phyloP scores from a whole-genome alignment of 2,888 invertebrate genomes.

The Temnothorax ravouxi region DNA sequence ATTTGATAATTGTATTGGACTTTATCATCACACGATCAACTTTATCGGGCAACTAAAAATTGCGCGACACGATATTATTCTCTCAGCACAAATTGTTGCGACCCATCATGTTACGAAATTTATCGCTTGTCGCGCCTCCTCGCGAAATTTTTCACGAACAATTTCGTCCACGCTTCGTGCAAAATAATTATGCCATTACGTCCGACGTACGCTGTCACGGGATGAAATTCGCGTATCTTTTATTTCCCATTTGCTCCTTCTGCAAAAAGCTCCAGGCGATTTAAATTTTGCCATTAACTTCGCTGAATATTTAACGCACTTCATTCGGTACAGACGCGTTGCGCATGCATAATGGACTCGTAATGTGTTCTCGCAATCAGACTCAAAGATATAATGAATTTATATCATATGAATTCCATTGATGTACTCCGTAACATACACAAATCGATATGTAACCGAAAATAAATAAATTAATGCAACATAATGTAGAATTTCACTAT shows the following conservation, averaged over 20 bases:
- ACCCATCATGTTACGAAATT: constrained; percentile 42
- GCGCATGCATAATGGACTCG: constrained; percentile 25
- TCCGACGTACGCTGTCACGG: constrained; percentile 17
- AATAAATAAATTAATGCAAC: not conserved
- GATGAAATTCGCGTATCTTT: constrained; percentile 37
- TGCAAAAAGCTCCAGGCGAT: constrained; percentile 23
- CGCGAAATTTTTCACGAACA: constrained; percentile 38
- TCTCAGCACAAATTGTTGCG: constrained; percentile 40
- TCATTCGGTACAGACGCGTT: not conserved
- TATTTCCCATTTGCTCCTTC: constrained; percentile 31
- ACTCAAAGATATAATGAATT: constrained; percentile 47
- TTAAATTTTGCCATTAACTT: constrained; percentile 43
- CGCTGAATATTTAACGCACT: constrained; percentile 46
- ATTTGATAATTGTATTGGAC: constrained; percentile 45
- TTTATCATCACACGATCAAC: constrained; percentile 21
- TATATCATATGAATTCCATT: constrained; percentile 10
- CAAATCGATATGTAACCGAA: not conserved
- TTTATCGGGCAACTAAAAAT: constrained; percentile 36
- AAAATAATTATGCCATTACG: constrained; percentile 46
- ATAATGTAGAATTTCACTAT: not conserved
- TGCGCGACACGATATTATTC: not conserved
- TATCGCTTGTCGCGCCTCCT: constrained; percentile 27
- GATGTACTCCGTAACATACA: not conserved
- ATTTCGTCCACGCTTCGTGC: constrained; percentile 20
- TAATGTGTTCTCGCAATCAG: constrained; percentile 29